These are phyloP conservation scores for Brienomyrus longianalis DNA, from an alignment of 2,113 vertebrate species.

Conservation along the genomic window DNA sequence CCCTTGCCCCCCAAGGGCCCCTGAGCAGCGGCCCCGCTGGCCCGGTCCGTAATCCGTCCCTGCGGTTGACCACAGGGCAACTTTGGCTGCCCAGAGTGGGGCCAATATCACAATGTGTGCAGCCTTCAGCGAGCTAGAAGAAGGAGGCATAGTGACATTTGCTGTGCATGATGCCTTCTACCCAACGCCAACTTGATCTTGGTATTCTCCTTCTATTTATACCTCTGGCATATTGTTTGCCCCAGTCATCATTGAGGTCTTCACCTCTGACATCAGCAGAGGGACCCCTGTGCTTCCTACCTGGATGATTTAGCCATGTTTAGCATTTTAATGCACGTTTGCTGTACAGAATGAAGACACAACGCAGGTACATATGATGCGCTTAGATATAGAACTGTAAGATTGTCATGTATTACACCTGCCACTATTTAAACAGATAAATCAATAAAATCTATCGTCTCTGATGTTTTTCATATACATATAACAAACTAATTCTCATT, in stretches of 20 bases:
- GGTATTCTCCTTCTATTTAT: background rate
- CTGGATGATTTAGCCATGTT: background rate
- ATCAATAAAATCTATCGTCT: background rate
- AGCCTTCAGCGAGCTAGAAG: background rate
- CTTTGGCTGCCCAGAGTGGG: background rate
- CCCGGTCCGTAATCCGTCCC: too few species aligned
- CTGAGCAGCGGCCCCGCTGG: too few species aligned
- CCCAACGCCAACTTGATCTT: background rate
- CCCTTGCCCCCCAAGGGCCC: too few species aligned
- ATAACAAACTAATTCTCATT: background rate
- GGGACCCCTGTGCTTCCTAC: background rate
- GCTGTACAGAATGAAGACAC: background rate
- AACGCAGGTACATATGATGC: background rate
- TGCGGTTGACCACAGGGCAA: background rate
- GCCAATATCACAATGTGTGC: background rate
- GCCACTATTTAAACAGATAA: background rate
- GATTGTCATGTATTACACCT: background rate
- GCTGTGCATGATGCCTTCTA: background rate
- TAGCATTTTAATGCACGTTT: background rate
- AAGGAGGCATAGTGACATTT: background rate
- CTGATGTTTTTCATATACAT: background rate
- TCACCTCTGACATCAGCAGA: background rate
- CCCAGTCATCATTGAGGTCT: background rate
- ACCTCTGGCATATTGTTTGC: background rate
- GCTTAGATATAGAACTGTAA: background rate